Conservation (phyloP, 2,797 vertebrate genomes). For the Sebastes oblongus region DNA sequence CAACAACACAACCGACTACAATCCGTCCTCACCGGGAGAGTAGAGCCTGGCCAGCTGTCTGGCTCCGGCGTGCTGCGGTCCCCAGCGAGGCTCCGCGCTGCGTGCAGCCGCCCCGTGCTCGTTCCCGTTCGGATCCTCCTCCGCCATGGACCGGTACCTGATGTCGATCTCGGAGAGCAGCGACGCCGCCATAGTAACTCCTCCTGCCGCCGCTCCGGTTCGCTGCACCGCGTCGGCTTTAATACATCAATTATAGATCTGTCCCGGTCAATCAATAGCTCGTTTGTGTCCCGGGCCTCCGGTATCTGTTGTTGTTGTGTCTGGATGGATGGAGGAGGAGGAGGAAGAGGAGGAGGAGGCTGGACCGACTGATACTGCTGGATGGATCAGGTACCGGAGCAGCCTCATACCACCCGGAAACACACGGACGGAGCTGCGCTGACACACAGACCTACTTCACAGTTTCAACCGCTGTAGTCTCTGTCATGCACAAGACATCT, state of each 20-base stretch:
- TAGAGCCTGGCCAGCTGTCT: constrained; percentile 82
- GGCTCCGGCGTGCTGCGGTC: constrained; percentile 85
- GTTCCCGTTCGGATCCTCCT: constrained; percentile 87
- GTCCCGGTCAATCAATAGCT: constrained; percentile 7
- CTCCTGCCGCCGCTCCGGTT: constrained; percentile 32
- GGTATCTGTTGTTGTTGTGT: background rate
- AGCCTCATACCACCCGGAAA: constrained; percentile 75
- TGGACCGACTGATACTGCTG: constrained; percentile 28
- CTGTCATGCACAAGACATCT: background rate
- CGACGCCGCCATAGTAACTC: constrained; percentile 67
- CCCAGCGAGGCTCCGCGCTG: constrained; percentile 83
- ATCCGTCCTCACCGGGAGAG: constrained; percentile 79
- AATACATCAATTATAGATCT: constrained; percentile 54
- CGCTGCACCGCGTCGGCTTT: constrained; percentile 42
- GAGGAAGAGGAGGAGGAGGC: constrained; percentile 12
- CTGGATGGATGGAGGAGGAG: background rate
- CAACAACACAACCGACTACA: background rate
- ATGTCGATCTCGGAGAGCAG: constrained; percentile 84
- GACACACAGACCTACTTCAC: constrained; percentile 45
- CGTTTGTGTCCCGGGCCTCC: constrained; percentile 14
- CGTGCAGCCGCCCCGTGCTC: constrained; percentile 84
- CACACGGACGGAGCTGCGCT: constrained; percentile 50
- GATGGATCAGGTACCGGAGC: constrained; percentile 25
- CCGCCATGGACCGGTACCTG: constrained; percentile 84
- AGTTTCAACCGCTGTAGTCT: background rate